Base-by-base conservation (phyloP, 2,113 vertebrate genomes). In the Miniopterus natalensis region DNA sequence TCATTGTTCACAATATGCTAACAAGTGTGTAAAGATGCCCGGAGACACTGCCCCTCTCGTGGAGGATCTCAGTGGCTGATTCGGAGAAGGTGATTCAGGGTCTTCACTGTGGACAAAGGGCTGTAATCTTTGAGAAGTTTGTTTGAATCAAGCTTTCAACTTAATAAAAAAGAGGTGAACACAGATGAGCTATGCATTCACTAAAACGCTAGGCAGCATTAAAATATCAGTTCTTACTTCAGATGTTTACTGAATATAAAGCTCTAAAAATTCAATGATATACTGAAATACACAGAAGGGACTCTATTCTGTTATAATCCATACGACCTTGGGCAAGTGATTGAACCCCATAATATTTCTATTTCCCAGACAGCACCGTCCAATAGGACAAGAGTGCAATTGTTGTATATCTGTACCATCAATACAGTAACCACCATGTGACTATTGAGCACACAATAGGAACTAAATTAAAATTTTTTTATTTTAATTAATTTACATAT, bases 401-500 rank as follows among this genome's bases (percentile, higher is more conserved):
- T 25, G 11, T 47, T 51, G 18, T 47, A 0, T 47, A 42, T 9
- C 49, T 49, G 9, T 17, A 36, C 92, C 40, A 7, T 3, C 49
- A 70, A 42, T 3, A 23, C 6, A 55, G 63, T 6, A 23, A 45
- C 51, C 25, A 59, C 27, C 15, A 23, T 3, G 31, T 15, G 53
- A 59, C 45, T 49, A 45, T 9, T 4, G 3, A 88, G 55, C 23
- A 57, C 20, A 25, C 47, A 49, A 51, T 55, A 65, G 66, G 36
- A 92, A 77, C 42, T 61, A 10, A 27, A 74, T 3, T 63, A 65
- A 63, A 61, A 6, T 8, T 15, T 18, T 51, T 45, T 47, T 49
- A 81, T 61, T 92, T 77, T 92, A 20, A 74, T 84, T 74, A 70
- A 40, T 73, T 89, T 78, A 73, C 25, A 65, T n/a, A 25, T 63